Evolutionary conservation across 2,113 vertebrate genomes (phyloP).

Genomic region (Megaleporinus macrocephalus): DNA sequence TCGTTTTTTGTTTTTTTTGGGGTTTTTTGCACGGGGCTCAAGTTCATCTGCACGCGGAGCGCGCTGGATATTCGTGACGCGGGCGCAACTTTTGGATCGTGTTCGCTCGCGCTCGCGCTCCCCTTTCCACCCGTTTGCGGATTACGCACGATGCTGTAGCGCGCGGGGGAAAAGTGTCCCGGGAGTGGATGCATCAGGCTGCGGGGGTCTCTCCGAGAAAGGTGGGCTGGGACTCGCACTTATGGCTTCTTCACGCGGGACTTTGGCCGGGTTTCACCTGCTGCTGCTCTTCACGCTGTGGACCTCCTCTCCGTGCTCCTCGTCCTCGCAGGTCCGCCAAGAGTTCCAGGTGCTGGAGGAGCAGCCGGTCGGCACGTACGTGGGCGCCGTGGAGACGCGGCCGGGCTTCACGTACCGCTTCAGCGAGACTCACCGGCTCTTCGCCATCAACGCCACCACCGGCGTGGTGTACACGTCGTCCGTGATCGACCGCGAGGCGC

Average conservation of each 20-base stretch:
- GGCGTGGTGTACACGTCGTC: constrained; percentile 89
- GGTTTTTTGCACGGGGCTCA: background rate
- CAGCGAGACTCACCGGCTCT: constrained; percentile 93
- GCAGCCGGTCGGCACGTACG: constrained; percentile 90
- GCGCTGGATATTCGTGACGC: background rate
- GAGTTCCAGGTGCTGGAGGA: constrained; percentile 94
- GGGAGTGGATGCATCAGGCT: constrained; percentile 71
- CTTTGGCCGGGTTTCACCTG: constrained; percentile 59
- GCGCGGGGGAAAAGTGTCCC: constrained; percentile 39
- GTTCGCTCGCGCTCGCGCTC: background rate
- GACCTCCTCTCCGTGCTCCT: constrained; percentile 71
- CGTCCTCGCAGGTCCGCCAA: constrained; percentile 87
- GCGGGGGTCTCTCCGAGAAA: constrained; percentile 66
- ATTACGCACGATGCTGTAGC: constrained; percentile 62
- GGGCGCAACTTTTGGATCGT: background rate
- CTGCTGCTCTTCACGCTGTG: constrained; percentile 73
- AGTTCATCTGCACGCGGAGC: background rate
- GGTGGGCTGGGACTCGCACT: constrained; percentile 58
- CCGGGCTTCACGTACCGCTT: constrained; percentile 94
- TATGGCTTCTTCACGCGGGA: constrained; percentile 74
- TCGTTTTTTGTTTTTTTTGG: background rate
- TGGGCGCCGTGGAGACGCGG: constrained; percentile 91
- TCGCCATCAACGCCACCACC: constrained; percentile 88
- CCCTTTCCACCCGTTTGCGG: constrained; percentile 7
- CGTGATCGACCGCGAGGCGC: constrained; percentile 90